phyloP scores from a whole-genome alignment of 2,113 vertebrate genomes.

The Corythaixoides concolor region DNA sequence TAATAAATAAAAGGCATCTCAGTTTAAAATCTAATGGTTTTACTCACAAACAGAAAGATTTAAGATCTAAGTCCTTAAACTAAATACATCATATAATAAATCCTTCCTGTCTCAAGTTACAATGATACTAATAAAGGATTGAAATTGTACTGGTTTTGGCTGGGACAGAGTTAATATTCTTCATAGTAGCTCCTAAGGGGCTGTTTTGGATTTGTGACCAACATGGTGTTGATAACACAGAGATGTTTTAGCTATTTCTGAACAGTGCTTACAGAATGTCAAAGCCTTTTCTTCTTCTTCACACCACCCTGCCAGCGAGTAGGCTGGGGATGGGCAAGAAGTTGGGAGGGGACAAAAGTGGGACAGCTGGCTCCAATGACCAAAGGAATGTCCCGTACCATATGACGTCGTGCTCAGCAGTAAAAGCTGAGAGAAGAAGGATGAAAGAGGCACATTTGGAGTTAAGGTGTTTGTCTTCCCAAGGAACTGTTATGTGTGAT shows the following conservation, averaged over 20 bases:
- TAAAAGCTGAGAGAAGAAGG: not conserved
- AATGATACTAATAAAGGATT: not conserved
- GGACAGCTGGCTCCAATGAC: not conserved
- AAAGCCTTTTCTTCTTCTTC: not conserved
- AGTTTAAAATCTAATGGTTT: not conserved
- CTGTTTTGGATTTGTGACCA: not conserved
- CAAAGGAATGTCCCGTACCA: not conserved
- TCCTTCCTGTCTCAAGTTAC: not conserved
- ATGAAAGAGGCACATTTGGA: not conserved
- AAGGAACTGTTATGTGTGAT: rapidly evolving
- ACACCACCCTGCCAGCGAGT: rapidly evolving
- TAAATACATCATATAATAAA: not conserved
- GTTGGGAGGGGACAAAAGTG: not conserved
- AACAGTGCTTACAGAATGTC: not conserved
- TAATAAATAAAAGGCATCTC: not conserved
- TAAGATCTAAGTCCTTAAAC: not conserved
- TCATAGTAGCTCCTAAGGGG: not conserved
- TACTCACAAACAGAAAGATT: not conserved
- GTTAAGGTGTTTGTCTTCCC: not conserved
- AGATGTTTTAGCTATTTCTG: not conserved
- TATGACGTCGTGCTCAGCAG: not conserved
- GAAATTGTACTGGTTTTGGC: not conserved
- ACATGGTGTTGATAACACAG: not conserved
- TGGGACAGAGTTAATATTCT: not conserved
- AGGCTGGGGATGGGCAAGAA: rapidly evolving